Conservation (phyloP, 2,888 invertebrate species). For the Abrostola triplasia region DNA sequence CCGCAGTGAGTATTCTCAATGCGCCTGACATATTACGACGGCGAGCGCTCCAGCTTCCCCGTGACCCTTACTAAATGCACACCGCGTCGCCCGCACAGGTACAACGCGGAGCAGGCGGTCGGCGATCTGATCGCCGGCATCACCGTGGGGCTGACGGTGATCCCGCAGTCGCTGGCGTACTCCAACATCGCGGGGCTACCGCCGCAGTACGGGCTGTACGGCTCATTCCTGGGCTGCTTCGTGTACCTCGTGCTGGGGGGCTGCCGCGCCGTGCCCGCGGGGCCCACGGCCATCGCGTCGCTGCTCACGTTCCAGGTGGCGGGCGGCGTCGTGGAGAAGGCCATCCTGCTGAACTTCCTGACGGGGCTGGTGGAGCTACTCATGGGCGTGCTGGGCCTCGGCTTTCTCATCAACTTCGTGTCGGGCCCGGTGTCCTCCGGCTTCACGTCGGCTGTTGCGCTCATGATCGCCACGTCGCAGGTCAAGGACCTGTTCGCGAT, state of each 20-base stretch:
- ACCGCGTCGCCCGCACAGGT: constrained; percentile 70
- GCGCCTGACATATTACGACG: not conserved
- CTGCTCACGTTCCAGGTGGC: constrained; percentile 94
- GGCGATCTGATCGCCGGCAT: constrained; percentile 97
- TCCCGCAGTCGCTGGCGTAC: constrained; percentile 96
- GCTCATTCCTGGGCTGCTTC: constrained; percentile 97
- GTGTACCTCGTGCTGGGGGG: constrained; percentile 97
- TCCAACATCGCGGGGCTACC: constrained; percentile 94
- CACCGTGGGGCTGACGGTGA: constrained; percentile 97
- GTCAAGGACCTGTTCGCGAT: constrained; percentile 94
- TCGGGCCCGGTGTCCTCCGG: constrained; percentile 96
- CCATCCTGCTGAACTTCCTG: constrained; percentile 92
- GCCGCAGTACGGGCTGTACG: constrained; percentile 96
- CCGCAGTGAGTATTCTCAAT: constrained; percentile 83
- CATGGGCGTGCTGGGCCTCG: constrained; percentile 95
- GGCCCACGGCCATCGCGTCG: constrained; percentile 97
- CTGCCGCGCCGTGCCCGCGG: constrained; percentile 97
- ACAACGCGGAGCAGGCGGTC: constrained; percentile 91
- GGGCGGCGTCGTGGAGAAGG: constrained; percentile 90
- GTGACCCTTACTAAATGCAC: not conserved
- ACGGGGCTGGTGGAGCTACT: constrained; percentile 92
- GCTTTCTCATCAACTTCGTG: constrained; percentile 96
- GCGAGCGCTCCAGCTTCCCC: not conserved
- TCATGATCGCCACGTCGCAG: constrained; percentile 96
- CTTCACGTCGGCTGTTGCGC: constrained; percentile 96